These are phyloP conservation scores for Apamea crenata DNA, from an alignment of 2,888 invertebrate genomes.

Conservation along the genomic window DNA sequence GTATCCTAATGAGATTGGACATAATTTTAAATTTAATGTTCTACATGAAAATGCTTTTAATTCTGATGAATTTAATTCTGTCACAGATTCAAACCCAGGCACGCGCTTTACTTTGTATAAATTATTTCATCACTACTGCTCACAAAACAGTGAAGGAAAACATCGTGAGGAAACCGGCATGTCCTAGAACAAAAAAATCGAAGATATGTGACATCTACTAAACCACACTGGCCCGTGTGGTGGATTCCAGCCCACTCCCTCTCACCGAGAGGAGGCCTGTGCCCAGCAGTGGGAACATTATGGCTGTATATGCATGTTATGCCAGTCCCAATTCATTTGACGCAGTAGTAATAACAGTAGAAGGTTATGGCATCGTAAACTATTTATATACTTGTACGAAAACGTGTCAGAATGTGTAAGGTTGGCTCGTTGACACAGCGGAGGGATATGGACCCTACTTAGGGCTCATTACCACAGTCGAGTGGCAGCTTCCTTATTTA, in stretches of 20 bases:
- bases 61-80: neutral
- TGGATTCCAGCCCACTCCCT: neutral
- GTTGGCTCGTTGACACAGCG: slow-evolving; percentile 52
- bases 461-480: slow-evolving; percentile 67
- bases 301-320: neutral
- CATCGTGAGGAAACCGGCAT: neutral
- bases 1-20: slow-evolving; percentile 26
- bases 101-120: neutral
- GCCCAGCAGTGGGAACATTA: neutral
- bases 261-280: neutral
- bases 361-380: slow-evolving; percentile 17
- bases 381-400: slow-evolving; percentile 39
- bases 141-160: neutral
- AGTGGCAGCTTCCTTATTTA: slow-evolving; percentile 67
- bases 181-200: neutral
- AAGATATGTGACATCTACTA: neutral
- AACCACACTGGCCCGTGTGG: neutral
- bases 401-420: slow-evolving; percentile 49
- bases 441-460: slow-evolving; percentile 66
- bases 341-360: slow-evolving; percentile 22
- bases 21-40: slow-evolving; percentile 13
- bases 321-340: neutral
- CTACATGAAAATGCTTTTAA: slow-evolving; percentile 38
- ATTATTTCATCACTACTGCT: neutral
- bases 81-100: neutral